phyloP scores from a whole-genome alignment of 2,113 vertebrate genomes.

The Pelecanoides urinatrix region DNA sequence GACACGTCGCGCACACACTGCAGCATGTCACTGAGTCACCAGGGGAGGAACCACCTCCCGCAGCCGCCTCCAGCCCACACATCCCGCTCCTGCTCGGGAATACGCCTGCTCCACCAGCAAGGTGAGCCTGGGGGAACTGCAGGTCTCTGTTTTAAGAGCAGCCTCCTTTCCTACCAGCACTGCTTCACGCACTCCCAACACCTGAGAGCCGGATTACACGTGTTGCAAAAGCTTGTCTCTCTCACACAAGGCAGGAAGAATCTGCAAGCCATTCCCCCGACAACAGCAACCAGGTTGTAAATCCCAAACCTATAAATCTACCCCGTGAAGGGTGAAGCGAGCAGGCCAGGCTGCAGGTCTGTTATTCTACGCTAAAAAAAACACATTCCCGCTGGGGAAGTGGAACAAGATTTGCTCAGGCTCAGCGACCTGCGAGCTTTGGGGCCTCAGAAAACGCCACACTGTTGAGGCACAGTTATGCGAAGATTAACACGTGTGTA shows the following conservation, averaged over 20 bases:
- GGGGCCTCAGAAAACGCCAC: accelerated
- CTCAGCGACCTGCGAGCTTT: accelerated
- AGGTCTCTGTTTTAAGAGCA: not conserved
- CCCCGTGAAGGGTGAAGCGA: not conserved
- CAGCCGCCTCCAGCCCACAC: not conserved
- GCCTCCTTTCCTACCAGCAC: not conserved
- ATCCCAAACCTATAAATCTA: not conserved
- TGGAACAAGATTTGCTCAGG: not conserved
- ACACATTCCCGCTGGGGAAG: not conserved
- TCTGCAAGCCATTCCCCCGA: not conserved
- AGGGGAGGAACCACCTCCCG: not conserved
- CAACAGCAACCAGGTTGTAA: not conserved
- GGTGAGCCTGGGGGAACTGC: not conserved
- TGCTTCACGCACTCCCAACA: accelerated
- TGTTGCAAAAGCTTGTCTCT: not conserved
- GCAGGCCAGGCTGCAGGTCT: not conserved
- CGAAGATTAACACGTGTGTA: not conserved
- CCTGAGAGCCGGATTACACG: accelerated
- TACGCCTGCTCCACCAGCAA: not conserved
- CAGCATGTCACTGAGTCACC: not conserved
- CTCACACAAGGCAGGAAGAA: not conserved
- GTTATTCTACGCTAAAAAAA: not conserved
- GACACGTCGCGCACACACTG: accelerated
- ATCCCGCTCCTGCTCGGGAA: not conserved
- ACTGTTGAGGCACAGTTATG: not conserved